These are phyloP conservation scores for Aphidius gifuensis DNA, from an alignment of 1,140 invertebrate species.

Conservation along the genomic window DNA sequence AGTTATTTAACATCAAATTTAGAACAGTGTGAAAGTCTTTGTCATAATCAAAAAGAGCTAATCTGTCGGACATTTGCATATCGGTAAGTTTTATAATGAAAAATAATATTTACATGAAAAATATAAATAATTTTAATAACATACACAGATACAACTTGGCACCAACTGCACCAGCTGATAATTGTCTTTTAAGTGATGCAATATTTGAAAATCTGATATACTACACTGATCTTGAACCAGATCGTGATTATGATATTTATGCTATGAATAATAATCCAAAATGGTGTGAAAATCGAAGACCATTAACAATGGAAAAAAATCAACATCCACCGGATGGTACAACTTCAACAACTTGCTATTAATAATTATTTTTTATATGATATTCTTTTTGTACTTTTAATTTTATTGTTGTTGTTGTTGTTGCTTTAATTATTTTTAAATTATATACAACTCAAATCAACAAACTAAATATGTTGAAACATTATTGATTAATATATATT, in stretches of 20 bases:
- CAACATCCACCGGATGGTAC: conserved; percentile 36
- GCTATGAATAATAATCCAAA: conserved; percentile 59
- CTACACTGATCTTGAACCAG: conserved; percentile 69
- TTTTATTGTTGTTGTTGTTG: background rate
- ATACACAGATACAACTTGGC: conserved; percentile 48
- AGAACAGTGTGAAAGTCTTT: conserved; percentile 71
- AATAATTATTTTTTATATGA: conserved; percentile 10
- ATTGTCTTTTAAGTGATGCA: conserved; percentile 71
- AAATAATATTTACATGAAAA: background rate
- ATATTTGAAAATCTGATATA: conserved; percentile 66
- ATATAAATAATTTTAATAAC: background rate
- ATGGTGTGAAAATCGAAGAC: conserved; percentile 29
- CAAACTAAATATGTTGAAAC: background rate
- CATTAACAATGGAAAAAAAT: conserved; percentile 20
- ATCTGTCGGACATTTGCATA: conserved; percentile 73
- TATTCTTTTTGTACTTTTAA: conserved; percentile 18
- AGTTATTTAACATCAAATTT: conserved; percentile 64
- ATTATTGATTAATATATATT: background rate
- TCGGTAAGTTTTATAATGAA: conserved; percentile 52
- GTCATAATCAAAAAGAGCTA: conserved; percentile 68
- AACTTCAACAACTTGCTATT: background rate
- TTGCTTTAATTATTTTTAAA: too few species aligned
- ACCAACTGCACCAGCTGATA: conserved; percentile 57
- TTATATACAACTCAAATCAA: background rate
- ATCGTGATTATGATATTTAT: conserved; percentile 77